Base-by-base conservation (phyloP, 2,113 vertebrate genomes). In the Nestor notabilis region DNA sequence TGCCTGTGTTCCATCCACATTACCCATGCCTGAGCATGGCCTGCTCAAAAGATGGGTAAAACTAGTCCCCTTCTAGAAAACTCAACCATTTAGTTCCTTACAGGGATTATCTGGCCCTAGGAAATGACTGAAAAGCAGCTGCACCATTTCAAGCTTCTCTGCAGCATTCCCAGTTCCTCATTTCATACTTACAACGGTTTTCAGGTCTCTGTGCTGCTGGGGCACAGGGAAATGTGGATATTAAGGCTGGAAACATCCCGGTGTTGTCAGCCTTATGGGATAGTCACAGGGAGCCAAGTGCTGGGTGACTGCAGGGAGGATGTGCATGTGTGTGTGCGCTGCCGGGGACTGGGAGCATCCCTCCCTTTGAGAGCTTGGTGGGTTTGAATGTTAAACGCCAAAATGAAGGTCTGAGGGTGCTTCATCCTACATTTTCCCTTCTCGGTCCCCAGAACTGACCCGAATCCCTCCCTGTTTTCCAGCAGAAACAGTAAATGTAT, bases 211-310 rank as follows among this genome's bases (percentile, higher is more conserved):
- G 49, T 24, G 66, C 56, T 88, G 79, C 71, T 53, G 58, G 19
- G 61, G 31, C 41, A 8, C 4, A 11, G 71, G 49, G 37, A 19
- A 20, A 11, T 0, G 2, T 1, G 13, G 14, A 13, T 25, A 0
- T 2, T 39, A 44, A 41, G 60, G 68, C 2, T 4, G 10, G 68
- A 35, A n/a, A 6, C 0, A 0, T 20, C 29, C 9, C 0, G 0
- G 7, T 15, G 24, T 10, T 5, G 23, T 7, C 2, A 4, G 23
- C 28, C 44, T 64, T 23, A 5, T 17, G 27, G 50, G 64, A 24
- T 10, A 5, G 13, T 4, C 7, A 2, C 1, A 6, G 56, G 33
- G 53, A 55, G 27, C 65, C 20, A 1, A 31, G 68, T 1, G 8
- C 10, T 39, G 2, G 64, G 39, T 17, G 2, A 2, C 0, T 18